phyloP scores from a whole-genome alignment of 2,797 vertebrate species.

The Malurus splendens region DNA sequence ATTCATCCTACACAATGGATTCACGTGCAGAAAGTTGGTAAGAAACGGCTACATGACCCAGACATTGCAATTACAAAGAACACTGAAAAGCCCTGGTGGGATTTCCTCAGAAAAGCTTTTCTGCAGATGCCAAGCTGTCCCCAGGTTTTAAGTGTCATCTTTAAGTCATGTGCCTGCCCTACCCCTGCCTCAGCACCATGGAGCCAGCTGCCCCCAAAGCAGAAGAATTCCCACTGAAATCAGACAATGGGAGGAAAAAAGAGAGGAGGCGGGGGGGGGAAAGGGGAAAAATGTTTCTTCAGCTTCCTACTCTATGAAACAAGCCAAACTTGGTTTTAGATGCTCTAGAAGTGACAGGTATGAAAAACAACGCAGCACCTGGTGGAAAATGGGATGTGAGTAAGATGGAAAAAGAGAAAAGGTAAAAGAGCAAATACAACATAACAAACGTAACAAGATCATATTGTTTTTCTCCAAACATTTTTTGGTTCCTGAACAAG shows the following conservation, averaged over 20 bases:
- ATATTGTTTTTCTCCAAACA: background rate
- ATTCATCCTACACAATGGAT: background rate
- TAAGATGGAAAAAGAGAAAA: background rate
- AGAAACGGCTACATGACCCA: rapidly evolving
- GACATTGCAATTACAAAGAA: rapidly evolving
- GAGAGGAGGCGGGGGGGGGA: rapidly evolving
- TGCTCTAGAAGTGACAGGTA: background rate
- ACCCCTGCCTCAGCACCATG: rapidly evolving
- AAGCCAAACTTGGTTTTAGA: background rate
- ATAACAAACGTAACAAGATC: background rate
- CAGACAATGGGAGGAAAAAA: background rate
- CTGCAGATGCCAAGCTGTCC: background rate
- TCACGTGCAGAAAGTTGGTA: background rate
- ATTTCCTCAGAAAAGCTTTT: background rate
- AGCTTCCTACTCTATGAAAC: background rate
- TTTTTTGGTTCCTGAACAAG: background rate
- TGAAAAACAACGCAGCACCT: background rate
- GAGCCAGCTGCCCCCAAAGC: background rate
- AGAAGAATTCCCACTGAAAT: background rate
- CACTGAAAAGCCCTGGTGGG: background rate
- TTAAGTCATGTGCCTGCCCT: background rate
- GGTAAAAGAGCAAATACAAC: background rate
- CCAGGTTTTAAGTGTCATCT: background rate
- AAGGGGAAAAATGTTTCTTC: background rate
- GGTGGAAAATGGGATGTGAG: background rate